Percentiles rank a stretch among this genome's conserved stretches.
Evolutionary conservation across 2,888 invertebrate genomes (phyloP).

Genomic region (Andrena flavipes): DNA sequence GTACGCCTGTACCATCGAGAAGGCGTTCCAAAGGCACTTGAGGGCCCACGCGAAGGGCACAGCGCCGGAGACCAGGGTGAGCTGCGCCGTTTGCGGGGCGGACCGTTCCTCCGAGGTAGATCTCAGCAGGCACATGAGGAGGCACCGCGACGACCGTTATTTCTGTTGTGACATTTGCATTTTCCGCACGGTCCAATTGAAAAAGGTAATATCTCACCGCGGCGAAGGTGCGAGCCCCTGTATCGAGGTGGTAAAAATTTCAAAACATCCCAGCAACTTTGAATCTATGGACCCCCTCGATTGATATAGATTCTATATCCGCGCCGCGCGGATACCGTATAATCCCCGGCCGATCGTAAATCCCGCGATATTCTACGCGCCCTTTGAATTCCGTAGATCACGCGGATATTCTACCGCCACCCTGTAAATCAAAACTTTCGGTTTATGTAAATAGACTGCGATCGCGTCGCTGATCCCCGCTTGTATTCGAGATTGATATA

Average conservation of each 20-base stretch:
- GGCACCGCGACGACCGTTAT: conserved; percentile 85
- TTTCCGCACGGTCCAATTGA: conserved; percentile 86
- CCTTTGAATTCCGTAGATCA: conserved; percentile 36
- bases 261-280: neutral
- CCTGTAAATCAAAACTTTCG: conserved; percentile 28
- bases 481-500: neutral
- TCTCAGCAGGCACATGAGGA: conserved; percentile 86
- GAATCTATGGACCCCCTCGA: conserved; percentile 35
- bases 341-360: conserved; percentile 41
- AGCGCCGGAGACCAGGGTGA: conserved; percentile 84
- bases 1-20: conserved; percentile 87
- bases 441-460: conserved; percentile 5
- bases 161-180: conserved; percentile 87
- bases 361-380: conserved; percentile 14
- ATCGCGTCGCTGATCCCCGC: neutral
- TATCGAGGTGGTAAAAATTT: conserved; percentile 5
- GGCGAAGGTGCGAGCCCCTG: too few relatives aligned
- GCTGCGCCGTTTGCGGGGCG: conserved; percentile 87
- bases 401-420: conserved; percentile 3
- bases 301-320: conserved; percentile 37
- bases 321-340: neutral
- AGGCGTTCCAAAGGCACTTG: conserved; percentile 86
- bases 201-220: conserved; percentile 83
- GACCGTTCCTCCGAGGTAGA: conserved; percentile 86
- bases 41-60: conserved; percentile 85